Base-by-base conservation (phyloP, 92 coral and sea anemone species). In the Isaurus tuberculatus region DNA sequence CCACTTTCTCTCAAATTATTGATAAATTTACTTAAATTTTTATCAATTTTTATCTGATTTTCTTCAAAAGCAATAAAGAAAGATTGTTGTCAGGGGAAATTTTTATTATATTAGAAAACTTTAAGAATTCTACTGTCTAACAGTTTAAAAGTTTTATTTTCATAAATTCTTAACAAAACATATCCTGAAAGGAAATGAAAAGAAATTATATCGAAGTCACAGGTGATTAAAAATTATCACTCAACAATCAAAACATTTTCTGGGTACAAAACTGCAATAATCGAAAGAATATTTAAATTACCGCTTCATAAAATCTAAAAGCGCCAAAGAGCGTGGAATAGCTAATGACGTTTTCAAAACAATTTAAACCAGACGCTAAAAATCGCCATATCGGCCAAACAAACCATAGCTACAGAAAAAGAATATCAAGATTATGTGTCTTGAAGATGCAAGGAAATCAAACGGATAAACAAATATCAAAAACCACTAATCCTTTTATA, bases 401-500 rank as follows among this genome's bases (percentile, higher is more conserved):
- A 48, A 40, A 40, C 0, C 7, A 13, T 7, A 3, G 46, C 11
- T 42, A 42, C 6, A 55, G 26, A 55, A 55, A 55, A 17, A 22
- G n/a, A 2, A 19, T 55, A 55, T 19, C 7, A 26, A 19, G 25
- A 19, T 15, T 16, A 55, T 55, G 23, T 19, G 5, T 55, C 23
- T 55, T 11, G 23, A 55, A 55, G 25, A 22, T 8, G 63, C 7
- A 55, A 55, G 25, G 10, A 5, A n/a, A 0, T 0, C 8, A 7
- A 6, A 55, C 5, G 9, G 19, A 55, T 4, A 19, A 19, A 8
- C 7, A n/a, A 6, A 22, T 8, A n/a, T 7, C 9, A 4, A 25
- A 63, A 27, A 63, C 29, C 69, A 16, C 34, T 63, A 26, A 63
- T 63, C 69, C 31, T 22, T 63, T 63, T 63, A 63, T 26, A 55